These are phyloP conservation scores for Abrostola tripartita DNA, from an alignment of 2,888 invertebrate species.

Conservation along the genomic window DNA sequence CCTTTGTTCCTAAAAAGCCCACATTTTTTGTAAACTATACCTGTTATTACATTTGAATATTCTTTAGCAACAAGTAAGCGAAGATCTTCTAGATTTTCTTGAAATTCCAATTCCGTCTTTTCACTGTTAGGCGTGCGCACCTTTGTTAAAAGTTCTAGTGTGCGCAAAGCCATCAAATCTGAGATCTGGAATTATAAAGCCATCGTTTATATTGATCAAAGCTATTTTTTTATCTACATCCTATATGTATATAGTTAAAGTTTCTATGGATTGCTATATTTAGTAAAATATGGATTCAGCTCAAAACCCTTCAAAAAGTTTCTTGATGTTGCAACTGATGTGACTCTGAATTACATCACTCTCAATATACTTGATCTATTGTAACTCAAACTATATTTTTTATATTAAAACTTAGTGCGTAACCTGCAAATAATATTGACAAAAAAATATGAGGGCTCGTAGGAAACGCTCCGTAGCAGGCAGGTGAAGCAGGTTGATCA, in stretches of 20 bases:
- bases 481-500: conserved; percentile 86
- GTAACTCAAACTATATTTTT: no score
- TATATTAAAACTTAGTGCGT: background rate
- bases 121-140: conserved; percentile 76
- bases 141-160: conserved; percentile 77
- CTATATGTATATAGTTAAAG: no score
- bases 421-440: conserved; percentile 88
- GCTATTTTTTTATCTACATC: no score
- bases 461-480: conserved; percentile 86
- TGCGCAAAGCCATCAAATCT: conserved; percentile 79
- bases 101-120: conserved; percentile 70
- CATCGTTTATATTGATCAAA: no score
- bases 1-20: no score
- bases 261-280: no score
- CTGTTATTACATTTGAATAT: conserved; percentile 84
- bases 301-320: no score
- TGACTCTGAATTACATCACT: no score
- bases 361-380: no score
- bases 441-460: conserved; percentile 88
- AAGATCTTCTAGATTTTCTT: conserved; percentile 86
- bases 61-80: conserved; percentile 87
- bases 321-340: no score
- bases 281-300: no score
- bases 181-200: conserved; percentile 68
- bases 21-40: conserved; percentile 43